phyloP scores from a whole-genome alignment of 2,797 vertebrate species.

The Danio kyathit region DNA sequence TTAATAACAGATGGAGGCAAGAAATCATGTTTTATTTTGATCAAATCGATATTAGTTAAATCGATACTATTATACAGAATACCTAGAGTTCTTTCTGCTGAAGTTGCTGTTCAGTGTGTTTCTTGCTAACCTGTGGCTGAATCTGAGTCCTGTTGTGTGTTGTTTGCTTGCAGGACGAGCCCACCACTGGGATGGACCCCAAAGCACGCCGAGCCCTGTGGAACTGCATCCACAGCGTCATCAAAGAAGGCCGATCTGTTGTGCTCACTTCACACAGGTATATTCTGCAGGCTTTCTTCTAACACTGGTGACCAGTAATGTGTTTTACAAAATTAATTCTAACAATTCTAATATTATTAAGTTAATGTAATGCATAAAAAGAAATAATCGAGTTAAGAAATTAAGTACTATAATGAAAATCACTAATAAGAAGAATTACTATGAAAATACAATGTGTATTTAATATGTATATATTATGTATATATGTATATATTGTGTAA shows the following conservation, averaged over 20 bases:
- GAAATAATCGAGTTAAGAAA: too few species aligned
- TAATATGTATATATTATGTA: too few species aligned
- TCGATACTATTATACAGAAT: background rate
- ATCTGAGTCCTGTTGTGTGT: slow-evolving; percentile 59
- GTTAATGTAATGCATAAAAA: too few species aligned
- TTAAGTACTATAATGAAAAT: too few species aligned
- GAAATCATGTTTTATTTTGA: too few species aligned
- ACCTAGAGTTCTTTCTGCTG: slow-evolving; percentile 58
- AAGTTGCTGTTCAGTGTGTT: slow-evolving; percentile 59
- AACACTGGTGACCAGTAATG: background rate
- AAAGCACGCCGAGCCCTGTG: slow-evolving; percentile 94
- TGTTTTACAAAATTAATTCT: too few species aligned
- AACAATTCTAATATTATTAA: too few species aligned
- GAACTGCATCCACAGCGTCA: slow-evolving; percentile 92
- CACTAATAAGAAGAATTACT: too few species aligned
- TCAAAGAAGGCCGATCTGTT: slow-evolving; percentile 94
- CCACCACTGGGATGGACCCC: slow-evolving; percentile 97
- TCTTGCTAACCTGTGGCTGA: slow-evolving; percentile 64
- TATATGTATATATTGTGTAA: too few species aligned
- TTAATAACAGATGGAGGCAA: too few species aligned
- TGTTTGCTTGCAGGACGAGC: slow-evolving; percentile 86
- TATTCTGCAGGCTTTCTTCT: background rate
- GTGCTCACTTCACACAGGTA: slow-evolving; percentile 97
- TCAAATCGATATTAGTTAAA: background rate
- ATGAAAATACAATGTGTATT: too few species aligned